A percentile compares a stretch with the other conserved stretches of the same genome.
Evolutionary conservation across 2,113 vertebrate species (phyloP).

Genomic region (Phocoena phocoena): DNA sequence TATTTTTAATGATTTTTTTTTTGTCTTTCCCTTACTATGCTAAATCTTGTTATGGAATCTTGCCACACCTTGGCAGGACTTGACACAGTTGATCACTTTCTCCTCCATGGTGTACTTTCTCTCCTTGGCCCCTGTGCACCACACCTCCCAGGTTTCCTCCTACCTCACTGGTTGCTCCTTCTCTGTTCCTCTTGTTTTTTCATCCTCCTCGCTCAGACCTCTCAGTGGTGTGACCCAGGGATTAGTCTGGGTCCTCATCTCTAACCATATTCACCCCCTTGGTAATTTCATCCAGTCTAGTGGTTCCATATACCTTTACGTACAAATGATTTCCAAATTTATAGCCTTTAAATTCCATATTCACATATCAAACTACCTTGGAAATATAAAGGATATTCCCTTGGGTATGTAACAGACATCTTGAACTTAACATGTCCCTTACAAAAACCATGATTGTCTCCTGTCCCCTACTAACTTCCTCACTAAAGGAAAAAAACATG

Average conservation of each 20-base stretch:
- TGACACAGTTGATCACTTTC: neutral
- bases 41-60: neutral
- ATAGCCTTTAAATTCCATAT: neutral
- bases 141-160: neutral
- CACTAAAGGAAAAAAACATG: neutral
- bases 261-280: neutral
- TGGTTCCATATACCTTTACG: neutral
- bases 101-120: neutral
- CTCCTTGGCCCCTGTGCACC: neutral
- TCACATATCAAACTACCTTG: neutral
- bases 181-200: neutral
- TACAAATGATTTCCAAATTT: neutral
- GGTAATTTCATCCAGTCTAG: neutral
- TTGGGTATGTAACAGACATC: neutral
- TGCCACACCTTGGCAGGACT: neutral
- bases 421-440: neutral
- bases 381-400: neutral
- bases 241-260: neutral
- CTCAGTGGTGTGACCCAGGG: neutral
- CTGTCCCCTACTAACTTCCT: neutral
- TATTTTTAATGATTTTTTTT: neutral
- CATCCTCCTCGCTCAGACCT: neutral
- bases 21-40: neutral
- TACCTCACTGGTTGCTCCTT: neutral
- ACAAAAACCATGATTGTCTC: neutral